Evolutionary conservation across 1,140 invertebrate genomes (phyloP).

Genomic region (Dolichoris vasculosae): DNA sequence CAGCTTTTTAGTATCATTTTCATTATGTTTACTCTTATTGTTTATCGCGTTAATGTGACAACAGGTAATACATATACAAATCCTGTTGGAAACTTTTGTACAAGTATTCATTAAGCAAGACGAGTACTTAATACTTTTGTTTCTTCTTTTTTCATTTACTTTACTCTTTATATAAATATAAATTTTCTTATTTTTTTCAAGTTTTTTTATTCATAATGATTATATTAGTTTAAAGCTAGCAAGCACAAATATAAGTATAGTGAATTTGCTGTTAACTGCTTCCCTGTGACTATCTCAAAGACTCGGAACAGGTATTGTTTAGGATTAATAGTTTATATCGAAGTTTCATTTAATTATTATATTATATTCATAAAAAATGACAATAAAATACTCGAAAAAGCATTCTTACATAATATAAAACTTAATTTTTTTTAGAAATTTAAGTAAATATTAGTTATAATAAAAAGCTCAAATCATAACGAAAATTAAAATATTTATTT

Average conservation of each 20-base stretch:
- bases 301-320: conserved; percentile 10
- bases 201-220: conserved; percentile 26
- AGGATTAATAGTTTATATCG: conserved; percentile 35
- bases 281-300: conserved; percentile 16
- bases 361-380: conserved; percentile 19
- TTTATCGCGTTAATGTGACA: not conserved
- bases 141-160: conserved; percentile 21
- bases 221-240: conserved; percentile 39
- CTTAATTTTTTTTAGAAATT: conserved; percentile 3
- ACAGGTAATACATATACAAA: conserved; percentile 19
- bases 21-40: conserved; percentile 39
- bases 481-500: conserved; percentile 24
- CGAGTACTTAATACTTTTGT: conserved; percentile 54
- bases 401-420: conserved; percentile 15
- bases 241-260: conserved; percentile 40
- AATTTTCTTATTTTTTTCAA: conserved; percentile 29
- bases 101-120: conserved; percentile 27
- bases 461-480: not conserved
- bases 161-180: conserved; percentile 26
- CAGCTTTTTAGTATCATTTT: conserved; percentile 35
- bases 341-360: conserved; percentile 9
- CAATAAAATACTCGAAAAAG: conserved; percentile 23
- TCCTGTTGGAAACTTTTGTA: conserved; percentile 12
- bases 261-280: conserved; percentile 12
- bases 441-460: not conserved